Percentiles rank a stretch among this genome's conserved stretches.
Evolutionary conservation across 2,797 vertebrate genomes (phyloP).

Genomic region (Naso thynnoides): DNA sequence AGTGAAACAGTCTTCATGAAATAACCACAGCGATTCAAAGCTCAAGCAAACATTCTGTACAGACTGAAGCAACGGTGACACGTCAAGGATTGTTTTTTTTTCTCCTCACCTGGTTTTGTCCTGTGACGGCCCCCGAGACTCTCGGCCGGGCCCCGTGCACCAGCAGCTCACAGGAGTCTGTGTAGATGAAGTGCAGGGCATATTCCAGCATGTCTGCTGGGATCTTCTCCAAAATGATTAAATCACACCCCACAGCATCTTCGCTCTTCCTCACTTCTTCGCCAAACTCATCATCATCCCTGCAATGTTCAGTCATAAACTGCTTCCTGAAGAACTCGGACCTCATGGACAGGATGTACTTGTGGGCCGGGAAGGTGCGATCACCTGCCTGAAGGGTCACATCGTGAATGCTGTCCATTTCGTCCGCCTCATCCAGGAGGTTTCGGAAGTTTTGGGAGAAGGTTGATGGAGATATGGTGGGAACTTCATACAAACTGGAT

Average conservation of each 20-base stretch:
- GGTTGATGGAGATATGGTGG: conserved; percentile 89
- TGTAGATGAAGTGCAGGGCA: conserved; percentile 93
- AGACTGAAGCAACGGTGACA: neutral
- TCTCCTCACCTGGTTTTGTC: conserved; percentile 61
- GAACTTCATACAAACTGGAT: conserved; percentile 94
- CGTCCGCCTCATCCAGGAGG: conserved; percentile 90
- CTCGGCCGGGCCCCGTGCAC: conserved; percentile 88
- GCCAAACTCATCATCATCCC: conserved; percentile 74
- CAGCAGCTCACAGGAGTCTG: conserved; percentile 93
- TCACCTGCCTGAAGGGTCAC: conserved; percentile 93
- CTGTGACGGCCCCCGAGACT: conserved; percentile 50
- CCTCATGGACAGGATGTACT: conserved; percentile 91
- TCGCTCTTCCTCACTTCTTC: conserved; percentile 85
- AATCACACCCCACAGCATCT: conserved; percentile 91
- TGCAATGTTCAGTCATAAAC: conserved; percentile 80
- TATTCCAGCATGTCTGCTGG: conserved; percentile 90
- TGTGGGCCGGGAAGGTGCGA: conserved; percentile 91
- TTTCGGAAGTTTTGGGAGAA: conserved; percentile 91
- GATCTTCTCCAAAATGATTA: conserved; percentile 92
- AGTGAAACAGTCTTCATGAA: conserved; percentile 14
- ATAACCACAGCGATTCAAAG: conserved; percentile 15
- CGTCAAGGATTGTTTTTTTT: neutral
- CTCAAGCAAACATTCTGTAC: neutral
- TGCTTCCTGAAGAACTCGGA: conserved; percentile 93
- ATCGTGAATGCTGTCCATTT: conserved; percentile 95